Percentiles rank a stretch among this genome's conserved stretches.
phyloP scores from a whole-genome alignment of 2,797 vertebrate species.

The Eulemur mongoz region DNA sequence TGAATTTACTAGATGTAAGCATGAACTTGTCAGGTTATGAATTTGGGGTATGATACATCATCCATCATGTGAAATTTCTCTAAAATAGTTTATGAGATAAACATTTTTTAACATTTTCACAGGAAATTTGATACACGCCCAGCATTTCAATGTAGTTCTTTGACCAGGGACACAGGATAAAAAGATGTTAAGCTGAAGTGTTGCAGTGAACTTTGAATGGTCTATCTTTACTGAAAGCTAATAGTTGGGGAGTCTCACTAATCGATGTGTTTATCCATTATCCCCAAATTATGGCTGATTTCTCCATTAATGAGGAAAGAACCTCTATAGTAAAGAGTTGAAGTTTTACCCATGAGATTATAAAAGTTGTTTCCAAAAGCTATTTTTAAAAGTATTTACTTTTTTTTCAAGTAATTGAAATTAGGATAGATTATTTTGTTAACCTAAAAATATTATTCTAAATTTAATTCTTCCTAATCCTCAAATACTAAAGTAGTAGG shows the following conservation, averaged over 20 bases:
- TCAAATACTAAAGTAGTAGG: neutral
- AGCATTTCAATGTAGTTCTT: conserved; percentile 48
- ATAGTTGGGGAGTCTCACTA: neutral
- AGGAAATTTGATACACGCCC: conserved; percentile 64
- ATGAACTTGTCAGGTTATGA: conserved; percentile 11
- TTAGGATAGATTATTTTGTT: neutral
- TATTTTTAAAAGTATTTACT: neutral
- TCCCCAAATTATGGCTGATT: neutral
- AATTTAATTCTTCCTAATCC: neutral
- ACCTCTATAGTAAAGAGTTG: neutral
- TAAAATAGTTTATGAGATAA: conserved; percentile 46
- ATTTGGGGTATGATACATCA: neutral
- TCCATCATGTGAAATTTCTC: conserved; percentile 57
- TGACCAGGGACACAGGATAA: neutral
- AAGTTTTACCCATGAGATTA: neutral
- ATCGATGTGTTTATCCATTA: neutral
- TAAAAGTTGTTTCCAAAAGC: neutral
- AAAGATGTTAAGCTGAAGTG: neutral
- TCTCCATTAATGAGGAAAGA: neutral
- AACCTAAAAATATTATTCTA: conserved; percentile 12
- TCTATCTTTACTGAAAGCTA: neutral
- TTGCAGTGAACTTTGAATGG: neutral
- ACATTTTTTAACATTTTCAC: conserved; percentile 51
- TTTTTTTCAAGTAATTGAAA: conserved; percentile 14
- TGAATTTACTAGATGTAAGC: conserved; percentile 28